phyloP scores from a whole-genome alignment of 2,113 vertebrate species.

The Siphamia tubifer region DNA sequence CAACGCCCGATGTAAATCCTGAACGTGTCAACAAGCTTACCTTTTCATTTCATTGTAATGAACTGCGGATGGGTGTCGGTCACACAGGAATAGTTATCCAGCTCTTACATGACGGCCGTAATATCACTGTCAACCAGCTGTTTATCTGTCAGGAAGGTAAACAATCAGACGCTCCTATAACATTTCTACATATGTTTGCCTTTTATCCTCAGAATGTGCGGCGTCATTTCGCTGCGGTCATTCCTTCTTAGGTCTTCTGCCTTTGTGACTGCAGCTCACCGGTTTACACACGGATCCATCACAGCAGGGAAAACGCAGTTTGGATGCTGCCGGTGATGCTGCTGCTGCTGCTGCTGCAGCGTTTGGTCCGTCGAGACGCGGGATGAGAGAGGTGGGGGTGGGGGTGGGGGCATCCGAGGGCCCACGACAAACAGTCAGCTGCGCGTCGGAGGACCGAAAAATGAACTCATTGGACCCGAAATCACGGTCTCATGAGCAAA shows the following conservation, averaged over 20 bases:
- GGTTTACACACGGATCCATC: slow-evolving; percentile 53
- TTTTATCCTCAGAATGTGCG: slow-evolving; percentile 27
- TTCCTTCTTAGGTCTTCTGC: slow-evolving; percentile 26
- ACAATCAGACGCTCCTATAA: slow-evolving; percentile 53
- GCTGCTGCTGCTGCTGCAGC: slow-evolving; percentile 66
- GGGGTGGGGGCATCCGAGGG: slow-evolving; percentile 67
- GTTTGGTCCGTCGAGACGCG: slow-evolving; percentile 69
- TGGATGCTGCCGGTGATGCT: slow-evolving; percentile 67
- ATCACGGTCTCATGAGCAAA: slow-evolving; percentile 61
- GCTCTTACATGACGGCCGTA: slow-evolving; percentile 62
- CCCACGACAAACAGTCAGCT: slow-evolving; percentile 62
- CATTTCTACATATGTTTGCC: background rate
- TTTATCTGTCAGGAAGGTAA: slow-evolving; percentile 51
- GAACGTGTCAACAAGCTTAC: slow-evolving; percentile 55
- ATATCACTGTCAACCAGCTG: slow-evolving; percentile 49
- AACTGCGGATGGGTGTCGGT: slow-evolving; percentile 60
- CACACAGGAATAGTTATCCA: slow-evolving; percentile 68
- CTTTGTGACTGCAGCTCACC: slow-evolving; percentile 44
- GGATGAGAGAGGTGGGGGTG: slow-evolving; percentile 62
- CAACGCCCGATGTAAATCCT: slow-evolving; percentile 50
- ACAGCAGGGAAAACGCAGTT: slow-evolving; percentile 65
- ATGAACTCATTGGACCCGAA: slow-evolving; percentile 63
- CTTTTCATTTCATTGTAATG: slow-evolving; percentile 47
- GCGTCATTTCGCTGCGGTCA: slow-evolving; percentile 25
- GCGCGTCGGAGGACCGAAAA: slow-evolving; percentile 9